These are phyloP conservation scores for Coelopa frigida DNA, from an alignment of 1,140 invertebrate species.

Conservation along the genomic window DNA sequence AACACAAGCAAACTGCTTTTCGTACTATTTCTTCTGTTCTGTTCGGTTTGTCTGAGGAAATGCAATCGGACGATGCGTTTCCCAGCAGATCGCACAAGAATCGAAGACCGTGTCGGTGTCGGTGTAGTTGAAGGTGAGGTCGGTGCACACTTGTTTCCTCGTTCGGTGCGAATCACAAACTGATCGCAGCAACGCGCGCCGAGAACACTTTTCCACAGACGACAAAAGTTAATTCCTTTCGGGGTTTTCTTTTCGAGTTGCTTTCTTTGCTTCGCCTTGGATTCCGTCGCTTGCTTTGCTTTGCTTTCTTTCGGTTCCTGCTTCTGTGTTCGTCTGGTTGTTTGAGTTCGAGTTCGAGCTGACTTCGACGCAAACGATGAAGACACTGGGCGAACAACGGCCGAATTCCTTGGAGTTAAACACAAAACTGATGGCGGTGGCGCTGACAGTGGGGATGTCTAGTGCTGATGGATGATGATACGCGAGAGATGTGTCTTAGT, in stretches of 20 bases:
- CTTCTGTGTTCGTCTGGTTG: not conserved
- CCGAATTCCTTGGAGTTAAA: not conserved
- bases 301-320: not conserved
- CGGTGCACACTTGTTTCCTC: slow-evolving; percentile 35
- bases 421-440: not conserved
- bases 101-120: not conserved
- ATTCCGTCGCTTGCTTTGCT: not conserved
- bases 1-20: slow-evolving; percentile 13
- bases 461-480: not conserved
- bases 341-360: slow-evolving; percentile 5
- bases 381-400: not conserved
- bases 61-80: slow-evolving; percentile 3
- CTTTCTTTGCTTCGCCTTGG: slow-evolving; percentile 20
- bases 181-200: slow-evolving; percentile 24
- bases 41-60: slow-evolving; percentile 1
- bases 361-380: not conserved
- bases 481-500: slow-evolving; percentile 26
- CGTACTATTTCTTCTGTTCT: not conserved
- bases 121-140: not conserved
- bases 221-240: slow-evolving; percentile 15
- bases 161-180: slow-evolving; percentile 42
- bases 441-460: not conserved
- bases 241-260: slow-evolving; percentile 1
- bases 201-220: slow-evolving; percentile 29
- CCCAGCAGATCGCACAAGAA: slow-evolving; percentile 6